Evolutionary conservation across 2,888 invertebrate species (phyloP), one percentile per base, ranked within the genome.

Genomic region (Lamproptera curius): DNA sequence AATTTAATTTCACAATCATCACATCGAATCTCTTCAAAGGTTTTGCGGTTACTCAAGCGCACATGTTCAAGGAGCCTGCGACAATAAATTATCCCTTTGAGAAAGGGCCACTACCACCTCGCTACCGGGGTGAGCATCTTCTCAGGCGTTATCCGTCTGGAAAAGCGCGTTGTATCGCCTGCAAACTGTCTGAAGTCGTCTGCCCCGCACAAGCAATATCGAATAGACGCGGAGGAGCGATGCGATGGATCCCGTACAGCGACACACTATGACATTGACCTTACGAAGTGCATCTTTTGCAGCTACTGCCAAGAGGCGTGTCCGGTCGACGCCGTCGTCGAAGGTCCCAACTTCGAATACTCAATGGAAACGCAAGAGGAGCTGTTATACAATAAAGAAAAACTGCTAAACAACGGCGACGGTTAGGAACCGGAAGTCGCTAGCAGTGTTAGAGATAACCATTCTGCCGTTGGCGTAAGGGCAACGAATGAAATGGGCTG

Each of bases 11-110:
- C n/a, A n/a, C n/a, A n/a, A n/a, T n/a, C n/a, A n/a, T n/a, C n/a
- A n/a, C n/a, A n/a, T n/a, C n/a, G n/a, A 5, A 20, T 20, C 6
- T 20, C 6, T 20, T 6, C 20, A n/a, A 67, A 82, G 97, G 97
- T 33, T 89, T 95, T 63, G 94, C 91, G 26, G 92, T 98, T 0
- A 93, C 95, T 0, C 63, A 96, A 50, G 94, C 92, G 1, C 93
- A 95, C 51, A 69, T 84, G 48, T 86, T 82, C 53, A 76, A 79
- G 76, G 98, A 99, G 76, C 98, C 98, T 6, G 98, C 97, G 0
- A 99, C 99, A 0, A 97, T 99, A 60, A 99, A 99, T 81, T 99
- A 99, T 78, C 99, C 99, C 0, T 99, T 99, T 78, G 99, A 99
- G 79, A 99, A 99, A 75, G 99, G 98, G 11, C 99, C 99, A 0